Conservation (phyloP, 2,888 invertebrate genomes). For the Morpho achilles region DNA sequence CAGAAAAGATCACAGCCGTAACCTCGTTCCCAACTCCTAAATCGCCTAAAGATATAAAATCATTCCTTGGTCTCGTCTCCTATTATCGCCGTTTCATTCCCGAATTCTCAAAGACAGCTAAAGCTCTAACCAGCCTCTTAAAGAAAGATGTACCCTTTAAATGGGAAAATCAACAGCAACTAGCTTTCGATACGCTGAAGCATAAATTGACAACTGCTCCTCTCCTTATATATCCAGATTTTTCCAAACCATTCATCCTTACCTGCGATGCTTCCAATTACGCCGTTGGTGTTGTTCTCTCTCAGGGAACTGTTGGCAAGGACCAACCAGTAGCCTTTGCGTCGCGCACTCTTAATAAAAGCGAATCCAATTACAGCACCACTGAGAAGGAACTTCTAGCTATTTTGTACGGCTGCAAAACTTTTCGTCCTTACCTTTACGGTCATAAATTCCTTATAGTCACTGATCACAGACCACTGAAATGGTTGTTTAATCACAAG, state of each 20-base stretch:
- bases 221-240: conserved; percentile 42
- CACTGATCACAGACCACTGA: conserved; percentile 27
- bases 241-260: conserved; percentile 31
- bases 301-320: conserved; percentile 30
- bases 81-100: conserved; percentile 48
- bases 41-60: conserved; percentile 26
- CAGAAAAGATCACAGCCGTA: conserved; percentile 26
- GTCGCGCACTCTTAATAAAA: conserved; percentile 23
- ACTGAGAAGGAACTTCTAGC: conserved; percentile 26
- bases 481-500: conserved; percentile 27
- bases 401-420: conserved; percentile 20
- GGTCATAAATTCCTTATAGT: conserved; percentile 25
- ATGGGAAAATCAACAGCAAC: conserved; percentile 26
- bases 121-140: conserved; percentile 29
- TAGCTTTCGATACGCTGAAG: conserved; percentile 31
- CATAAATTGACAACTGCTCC: conserved; percentile 27
- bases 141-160: conserved; percentile 30
- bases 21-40: conserved; percentile 28
- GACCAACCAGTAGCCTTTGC: conserved; percentile 16
- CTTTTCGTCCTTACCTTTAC: no score
- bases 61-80: conserved; percentile 37
- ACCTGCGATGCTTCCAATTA: conserved; percentile 37
- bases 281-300: conserved; percentile 34
- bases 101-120: conserved; percentile 37
- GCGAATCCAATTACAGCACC: conserved; percentile 29